Conservation (phyloP, 1,140 invertebrate genomes). For the Ceratosolen fusciceps region DNA sequence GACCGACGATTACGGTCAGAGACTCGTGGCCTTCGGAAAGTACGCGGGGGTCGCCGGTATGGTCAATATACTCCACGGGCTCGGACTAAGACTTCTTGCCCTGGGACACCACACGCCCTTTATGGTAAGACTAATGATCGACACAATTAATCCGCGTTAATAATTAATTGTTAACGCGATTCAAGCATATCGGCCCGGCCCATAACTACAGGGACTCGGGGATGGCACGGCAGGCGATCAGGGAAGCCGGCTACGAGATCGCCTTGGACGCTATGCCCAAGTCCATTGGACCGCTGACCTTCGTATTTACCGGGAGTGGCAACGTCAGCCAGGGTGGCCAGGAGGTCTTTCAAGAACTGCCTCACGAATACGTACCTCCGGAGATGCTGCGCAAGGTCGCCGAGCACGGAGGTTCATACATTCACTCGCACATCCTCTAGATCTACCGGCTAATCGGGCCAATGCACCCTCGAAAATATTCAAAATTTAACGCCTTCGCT, state of each 20-base stretch:
- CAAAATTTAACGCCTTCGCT: too few relatives aligned
- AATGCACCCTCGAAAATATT: too few relatives aligned
- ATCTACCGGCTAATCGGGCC: too few relatives aligned
- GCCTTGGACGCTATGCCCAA: constrained; percentile 97
- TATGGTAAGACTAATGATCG: constrained; percentile 80
- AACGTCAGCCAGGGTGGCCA: constrained; percentile 93
- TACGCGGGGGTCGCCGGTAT: constrained; percentile 99
- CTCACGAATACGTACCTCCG: constrained; percentile 97
- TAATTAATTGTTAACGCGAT: too few relatives aligned
- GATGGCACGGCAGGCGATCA: constrained; percentile 96
- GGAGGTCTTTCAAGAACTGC: constrained; percentile 97
- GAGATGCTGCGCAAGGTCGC: constrained; percentile 95
- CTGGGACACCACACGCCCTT: constrained; percentile 99
- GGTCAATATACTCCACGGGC: constrained; percentile 98
- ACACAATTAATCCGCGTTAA: too few relatives aligned
- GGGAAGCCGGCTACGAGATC: constrained; percentile 99
- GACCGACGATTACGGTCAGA: constrained; percentile 87
- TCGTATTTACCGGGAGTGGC: constrained; percentile 96
- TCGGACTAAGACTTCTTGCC: constrained; percentile 93
- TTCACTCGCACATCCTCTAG: background rate
- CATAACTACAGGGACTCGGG: constrained; percentile 98
- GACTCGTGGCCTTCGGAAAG: constrained; percentile 98
- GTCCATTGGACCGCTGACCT: constrained; percentile 96
- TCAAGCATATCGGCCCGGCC: constrained; percentile 94
- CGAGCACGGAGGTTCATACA: constrained; percentile 87